Conservation (phyloP, 2,113 vertebrate species). For the Epinephelus moara region DNA sequence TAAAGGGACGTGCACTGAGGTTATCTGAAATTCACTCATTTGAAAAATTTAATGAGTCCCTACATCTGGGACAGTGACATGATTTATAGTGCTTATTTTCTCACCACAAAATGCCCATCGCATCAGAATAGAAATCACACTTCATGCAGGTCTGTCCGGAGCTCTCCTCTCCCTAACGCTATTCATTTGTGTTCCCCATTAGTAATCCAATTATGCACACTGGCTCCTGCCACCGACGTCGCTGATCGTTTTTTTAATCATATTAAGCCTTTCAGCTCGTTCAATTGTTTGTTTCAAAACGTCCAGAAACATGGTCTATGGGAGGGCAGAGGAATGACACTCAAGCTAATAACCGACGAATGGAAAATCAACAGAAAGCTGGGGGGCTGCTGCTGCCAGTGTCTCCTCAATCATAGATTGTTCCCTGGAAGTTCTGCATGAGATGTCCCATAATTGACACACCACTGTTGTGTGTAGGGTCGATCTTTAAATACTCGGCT, state of each 20-base stretch:
- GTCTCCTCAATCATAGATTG: slow-evolving; percentile 17
- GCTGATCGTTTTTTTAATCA: slow-evolving; percentile 74
- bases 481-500: slow-evolving; percentile 54
- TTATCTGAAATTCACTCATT: slow-evolving; percentile 69
- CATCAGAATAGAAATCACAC: slow-evolving; percentile 75
- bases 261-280: slow-evolving; percentile 60
- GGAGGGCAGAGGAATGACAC: slow-evolving; percentile 62
- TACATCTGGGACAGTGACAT: slow-evolving; percentile 69
- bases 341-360: slow-evolving; percentile 28
- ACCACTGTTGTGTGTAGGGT: not conserved
- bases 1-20: slow-evolving; percentile 52
- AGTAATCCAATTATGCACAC: slow-evolving; percentile 75
- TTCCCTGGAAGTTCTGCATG: slow-evolving; percentile 30
- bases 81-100: slow-evolving; percentile 75
- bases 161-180: slow-evolving; percentile 53
- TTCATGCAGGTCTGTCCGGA: slow-evolving; percentile 66
- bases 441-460: slow-evolving; percentile 40
- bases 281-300: slow-evolving; percentile 67
- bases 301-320: slow-evolving; percentile 26
- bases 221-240: slow-evolving; percentile 64
- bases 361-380: slow-evolving; percentile 25
- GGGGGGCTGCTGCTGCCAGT: slow-evolving; percentile 6
- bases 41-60: slow-evolving; percentile 73
- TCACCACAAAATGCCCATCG: slow-evolving; percentile 59
- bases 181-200: slow-evolving; percentile 76